Conservation (phyloP, 2,888 invertebrate species). For the Cartodere bifasciata region DNA sequence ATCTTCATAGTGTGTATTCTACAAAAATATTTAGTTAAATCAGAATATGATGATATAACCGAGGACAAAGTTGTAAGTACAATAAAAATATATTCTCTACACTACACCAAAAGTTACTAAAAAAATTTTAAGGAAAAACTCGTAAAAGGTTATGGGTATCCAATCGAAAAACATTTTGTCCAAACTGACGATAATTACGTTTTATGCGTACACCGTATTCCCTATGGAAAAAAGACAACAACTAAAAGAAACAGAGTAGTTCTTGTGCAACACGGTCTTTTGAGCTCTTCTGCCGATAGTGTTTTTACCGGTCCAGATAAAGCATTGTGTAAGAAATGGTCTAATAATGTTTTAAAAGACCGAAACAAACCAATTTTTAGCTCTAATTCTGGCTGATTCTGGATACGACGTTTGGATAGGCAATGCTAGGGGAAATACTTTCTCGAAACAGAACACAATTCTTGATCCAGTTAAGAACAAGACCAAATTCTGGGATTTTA, state of each 20-base stretch:
- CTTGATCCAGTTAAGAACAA: slow-evolving; percentile 32
- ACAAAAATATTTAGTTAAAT: too few species aligned
- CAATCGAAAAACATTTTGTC: slow-evolving; percentile 45
- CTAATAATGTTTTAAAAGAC: too few species aligned
- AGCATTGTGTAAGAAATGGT: slow-evolving; percentile 41
- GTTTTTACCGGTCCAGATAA: slow-evolving; percentile 56
- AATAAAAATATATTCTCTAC: too few species aligned
- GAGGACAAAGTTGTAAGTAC: too few species aligned
- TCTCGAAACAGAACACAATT: slow-evolving; percentile 43
- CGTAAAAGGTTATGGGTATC: too few species aligned
- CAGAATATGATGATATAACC: too few species aligned
- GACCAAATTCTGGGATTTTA: slow-evolving; percentile 43
- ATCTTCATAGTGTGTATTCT: too few species aligned
- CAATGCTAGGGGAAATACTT: slow-evolving; percentile 63
- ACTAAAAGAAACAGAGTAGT: slow-evolving; percentile 38
- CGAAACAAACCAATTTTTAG: too few species aligned
- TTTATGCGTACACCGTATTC: slow-evolving; percentile 60
- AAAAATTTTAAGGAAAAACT: too few species aligned
- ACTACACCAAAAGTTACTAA: too few species aligned
- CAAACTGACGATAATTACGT: slow-evolving; percentile 67
- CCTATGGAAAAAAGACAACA: slow-evolving; percentile 33
- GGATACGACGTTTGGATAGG: slow-evolving; percentile 82
- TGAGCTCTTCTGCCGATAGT: slow-evolving; percentile 62
- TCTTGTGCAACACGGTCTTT: slow-evolving; percentile 55
- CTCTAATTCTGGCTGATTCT: too few species aligned